Conservation (phyloP, 2,113 vertebrate species). For the Hassar affinis region DNA sequence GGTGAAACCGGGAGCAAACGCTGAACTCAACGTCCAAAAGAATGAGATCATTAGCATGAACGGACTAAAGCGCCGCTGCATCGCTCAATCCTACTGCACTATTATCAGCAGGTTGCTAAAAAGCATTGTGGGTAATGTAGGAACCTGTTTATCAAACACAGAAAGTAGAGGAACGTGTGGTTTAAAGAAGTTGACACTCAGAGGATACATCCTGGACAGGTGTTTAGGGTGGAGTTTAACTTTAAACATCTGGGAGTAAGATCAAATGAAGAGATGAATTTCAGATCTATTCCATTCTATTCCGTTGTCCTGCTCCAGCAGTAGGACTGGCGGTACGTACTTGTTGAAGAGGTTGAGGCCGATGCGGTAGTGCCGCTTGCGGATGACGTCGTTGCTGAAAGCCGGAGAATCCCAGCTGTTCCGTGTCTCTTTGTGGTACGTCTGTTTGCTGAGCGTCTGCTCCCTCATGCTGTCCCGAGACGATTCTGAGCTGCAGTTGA, state of each 20-base stretch:
- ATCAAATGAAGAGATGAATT: background rate
- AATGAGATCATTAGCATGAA: too few relatives aligned
- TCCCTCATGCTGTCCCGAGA: conserved; percentile 93
- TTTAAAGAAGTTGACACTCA: background rate
- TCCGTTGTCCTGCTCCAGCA: background rate
- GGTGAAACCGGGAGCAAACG: background rate
- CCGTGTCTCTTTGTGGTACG: conserved; percentile 96
- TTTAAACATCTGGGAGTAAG: background rate
- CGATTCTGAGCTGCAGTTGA: conserved; percentile 96
- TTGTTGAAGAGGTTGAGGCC: conserved; percentile 99
- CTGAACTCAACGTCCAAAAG: background rate
- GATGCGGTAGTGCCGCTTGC: conserved; percentile 95
- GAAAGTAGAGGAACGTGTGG: background rate
- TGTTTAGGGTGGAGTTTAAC: background rate
- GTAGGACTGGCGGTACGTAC: conserved; percentile 72
- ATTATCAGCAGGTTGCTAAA: background rate
- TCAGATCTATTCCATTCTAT: background rate
- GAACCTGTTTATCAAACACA: background rate
- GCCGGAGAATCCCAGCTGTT: conserved; percentile 99
- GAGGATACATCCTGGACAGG: too few relatives aligned
- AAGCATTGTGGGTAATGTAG: background rate
- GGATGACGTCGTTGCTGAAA: conserved; percentile 94
- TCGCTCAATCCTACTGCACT: background rate
- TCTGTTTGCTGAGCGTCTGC: conserved; percentile 94
- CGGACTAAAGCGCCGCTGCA: background rate